A percentile compares a stretch with the other conserved stretches of the same genome.
Evolutionary conservation across 2,888 invertebrate genomes (phyloP).

Genomic region (Eupithecia inturbata): DNA sequence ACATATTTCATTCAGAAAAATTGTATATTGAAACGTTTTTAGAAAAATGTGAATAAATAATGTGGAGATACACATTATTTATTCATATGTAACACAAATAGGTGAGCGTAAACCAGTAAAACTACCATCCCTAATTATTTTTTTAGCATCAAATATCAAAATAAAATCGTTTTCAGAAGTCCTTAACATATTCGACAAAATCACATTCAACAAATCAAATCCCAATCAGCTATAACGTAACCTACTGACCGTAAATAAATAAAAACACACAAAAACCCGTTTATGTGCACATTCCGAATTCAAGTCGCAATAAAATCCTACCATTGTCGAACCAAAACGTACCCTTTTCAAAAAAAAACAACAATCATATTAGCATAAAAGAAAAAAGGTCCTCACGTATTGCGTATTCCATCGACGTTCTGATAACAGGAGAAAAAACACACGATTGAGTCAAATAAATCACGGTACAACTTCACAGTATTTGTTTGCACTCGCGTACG

Average conservation of each 20-base stretch:
- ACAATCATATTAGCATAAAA: conserved; percentile 57
- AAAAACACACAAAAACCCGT: conserved; percentile 45
- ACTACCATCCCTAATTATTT: neutral
- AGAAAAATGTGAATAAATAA: too few relatives aligned
- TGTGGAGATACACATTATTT: too few relatives aligned
- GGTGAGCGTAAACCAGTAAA: neutral
- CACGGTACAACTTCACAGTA: conserved; percentile 66
- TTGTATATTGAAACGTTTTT: too few relatives aligned
- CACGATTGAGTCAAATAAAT: conserved; percentile 66
- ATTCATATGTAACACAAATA: too few relatives aligned
- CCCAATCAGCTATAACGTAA: conserved; percentile 40
- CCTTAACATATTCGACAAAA: conserved; percentile 26
- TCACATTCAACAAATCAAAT: conserved; percentile 25
- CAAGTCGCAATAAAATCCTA: conserved; percentile 51
- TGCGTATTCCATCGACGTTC: conserved; percentile 62
- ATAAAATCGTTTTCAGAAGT: neutral
- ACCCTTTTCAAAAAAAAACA: conserved; percentile 52
- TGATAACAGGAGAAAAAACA: conserved; percentile 53
- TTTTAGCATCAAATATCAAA: neutral
- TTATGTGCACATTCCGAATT: conserved; percentile 49
- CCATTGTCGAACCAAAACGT: conserved; percentile 54
- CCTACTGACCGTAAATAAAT: conserved; percentile 46
- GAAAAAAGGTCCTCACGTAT: conserved; percentile 66
- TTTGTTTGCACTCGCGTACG: conserved; percentile 63
- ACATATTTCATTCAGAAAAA: neutral